Evolutionary conservation across 1,140 invertebrate species (phyloP), one percentile per base, ranked within the genome.

Genomic region (Polypedilum vanderplanki): DNA sequence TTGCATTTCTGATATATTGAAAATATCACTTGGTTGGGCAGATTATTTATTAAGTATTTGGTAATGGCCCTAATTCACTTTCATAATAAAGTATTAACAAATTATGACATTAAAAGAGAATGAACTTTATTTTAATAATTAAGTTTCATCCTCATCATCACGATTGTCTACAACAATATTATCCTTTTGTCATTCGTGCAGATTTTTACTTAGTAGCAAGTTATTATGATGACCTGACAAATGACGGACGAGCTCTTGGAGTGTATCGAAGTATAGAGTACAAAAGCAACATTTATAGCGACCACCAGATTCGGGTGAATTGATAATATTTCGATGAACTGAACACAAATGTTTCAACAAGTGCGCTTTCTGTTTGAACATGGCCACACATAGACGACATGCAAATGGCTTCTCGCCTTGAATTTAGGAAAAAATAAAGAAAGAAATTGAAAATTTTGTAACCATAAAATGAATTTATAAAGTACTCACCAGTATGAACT

Each of bases 351-450:
- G 92, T 83, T 93, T 94, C 17, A 93, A 82, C 74, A 94, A 83
- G 80, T 93, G 92, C 2, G 92, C 92, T 81, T 94, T 94, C 78
- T 94, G 92, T 81, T 93, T 93, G 82, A 94, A 94, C 91, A 93
- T 93, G 40, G 92, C 91, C 15, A 93, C 91, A 80, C 92, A 95
- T 1, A 94, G 86, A 77, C 91, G 86, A 86, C 92, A 95, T 64
- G 91, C 92, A 79, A 93, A 94, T 5, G 92, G 93, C 80, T 93
- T 95, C 78, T 94, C 93, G 73, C 92, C 93, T 46, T 46, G 41
- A 46, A 46, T 10, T 10, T 46, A 46, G 40, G 10, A 41, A 41
- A 10, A 41, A 41, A 41, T 41, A 41, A 41, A 41, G 5, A 10
- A 41, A 46, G 15, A 7, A 46, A 46, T 1, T 10, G 15, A 46